Percentiles rank a stretch among this genome's conserved stretches.
Evolutionary conservation across 1,140 invertebrate genomes (phyloP).

Genomic region (Tetramorium parvispinum): DNA sequence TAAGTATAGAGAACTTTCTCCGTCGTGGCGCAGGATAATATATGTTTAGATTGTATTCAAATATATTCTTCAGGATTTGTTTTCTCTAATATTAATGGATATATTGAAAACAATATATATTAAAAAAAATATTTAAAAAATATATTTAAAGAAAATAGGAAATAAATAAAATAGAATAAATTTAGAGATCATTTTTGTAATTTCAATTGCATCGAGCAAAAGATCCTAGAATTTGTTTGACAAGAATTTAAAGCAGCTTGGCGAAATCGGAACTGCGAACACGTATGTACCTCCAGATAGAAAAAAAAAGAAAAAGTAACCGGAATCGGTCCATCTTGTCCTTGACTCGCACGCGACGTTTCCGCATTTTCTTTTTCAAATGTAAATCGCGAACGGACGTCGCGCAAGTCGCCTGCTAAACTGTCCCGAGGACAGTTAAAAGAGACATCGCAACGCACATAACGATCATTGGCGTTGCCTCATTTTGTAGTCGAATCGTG

Average conservation of each 20-base stretch:
- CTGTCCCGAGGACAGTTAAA: constrained; percentile 36
- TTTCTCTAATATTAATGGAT: neutral
- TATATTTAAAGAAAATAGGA: neutral
- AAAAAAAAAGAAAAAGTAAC: neutral
- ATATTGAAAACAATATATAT: neutral
- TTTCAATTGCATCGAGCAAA: neutral
- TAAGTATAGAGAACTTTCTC: neutral
- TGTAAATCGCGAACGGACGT: constrained; percentile 46
- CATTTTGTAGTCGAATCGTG: constrained; percentile 63
- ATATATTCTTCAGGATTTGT: neutral
- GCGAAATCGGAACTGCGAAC: neutral
- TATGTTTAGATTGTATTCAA: constrained; percentile 3
- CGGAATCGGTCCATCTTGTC: constrained; percentile 2
- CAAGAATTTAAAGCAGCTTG: neutral
- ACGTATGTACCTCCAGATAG: neutral
- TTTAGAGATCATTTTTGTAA: neutral
- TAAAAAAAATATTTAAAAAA: neutral
- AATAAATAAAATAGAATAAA: too few species aligned
- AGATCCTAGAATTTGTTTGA: neutral
- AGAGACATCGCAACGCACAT: constrained; percentile 63
- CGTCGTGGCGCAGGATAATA: neutral
- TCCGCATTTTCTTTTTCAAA: constrained; percentile 69
- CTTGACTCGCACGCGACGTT: neutral
- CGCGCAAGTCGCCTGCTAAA: constrained; percentile 14
- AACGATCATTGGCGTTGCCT: constrained; percentile 43